phyloP scores from a whole-genome alignment of 2,113 vertebrate genomes.

The Euleptes europaea region DNA sequence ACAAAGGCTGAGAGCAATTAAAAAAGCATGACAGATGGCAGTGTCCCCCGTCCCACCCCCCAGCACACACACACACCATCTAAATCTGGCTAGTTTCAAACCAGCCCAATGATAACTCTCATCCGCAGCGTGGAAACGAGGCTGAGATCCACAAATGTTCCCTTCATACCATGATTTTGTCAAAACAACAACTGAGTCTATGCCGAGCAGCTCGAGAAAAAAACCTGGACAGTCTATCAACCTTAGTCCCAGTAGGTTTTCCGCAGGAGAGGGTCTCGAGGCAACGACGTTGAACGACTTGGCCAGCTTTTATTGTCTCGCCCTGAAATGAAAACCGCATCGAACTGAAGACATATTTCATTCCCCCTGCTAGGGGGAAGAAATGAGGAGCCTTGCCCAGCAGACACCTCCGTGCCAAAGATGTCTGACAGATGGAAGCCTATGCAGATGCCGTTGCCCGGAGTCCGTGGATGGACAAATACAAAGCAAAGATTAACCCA shows the following conservation, averaged over 20 bases:
- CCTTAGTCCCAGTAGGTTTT: neutral
- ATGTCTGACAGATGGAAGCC: constrained; percentile 12
- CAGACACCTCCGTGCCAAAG: neutral
- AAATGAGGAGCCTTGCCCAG: neutral
- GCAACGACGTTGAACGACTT: neutral
- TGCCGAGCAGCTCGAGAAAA: neutral
- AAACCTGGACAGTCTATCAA: neutral
- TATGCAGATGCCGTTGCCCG: neutral
- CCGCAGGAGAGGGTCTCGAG: neutral
- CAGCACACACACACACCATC: neutral
- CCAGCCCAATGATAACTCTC: neutral
- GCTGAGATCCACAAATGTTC: neutral
- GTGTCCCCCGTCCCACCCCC: too few relatives aligned
- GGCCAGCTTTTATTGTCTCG: neutral
- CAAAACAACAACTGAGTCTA: neutral
- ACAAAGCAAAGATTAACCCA: constrained; percentile 5
- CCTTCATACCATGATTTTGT: neutral
- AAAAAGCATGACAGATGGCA: neutral
- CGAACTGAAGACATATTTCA: neutral
- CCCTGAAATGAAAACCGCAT: neutral
- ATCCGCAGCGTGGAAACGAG: neutral
- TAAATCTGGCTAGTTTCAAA: neutral
- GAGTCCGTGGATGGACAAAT: constrained; percentile 5
- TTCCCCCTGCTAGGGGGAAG: neutral
- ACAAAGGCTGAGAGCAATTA: neutral